Evolutionary conservation across 2,888 invertebrate genomes (phyloP), one percentile per base, ranked within the genome.

Genomic region (Fragum fragum): DNA sequence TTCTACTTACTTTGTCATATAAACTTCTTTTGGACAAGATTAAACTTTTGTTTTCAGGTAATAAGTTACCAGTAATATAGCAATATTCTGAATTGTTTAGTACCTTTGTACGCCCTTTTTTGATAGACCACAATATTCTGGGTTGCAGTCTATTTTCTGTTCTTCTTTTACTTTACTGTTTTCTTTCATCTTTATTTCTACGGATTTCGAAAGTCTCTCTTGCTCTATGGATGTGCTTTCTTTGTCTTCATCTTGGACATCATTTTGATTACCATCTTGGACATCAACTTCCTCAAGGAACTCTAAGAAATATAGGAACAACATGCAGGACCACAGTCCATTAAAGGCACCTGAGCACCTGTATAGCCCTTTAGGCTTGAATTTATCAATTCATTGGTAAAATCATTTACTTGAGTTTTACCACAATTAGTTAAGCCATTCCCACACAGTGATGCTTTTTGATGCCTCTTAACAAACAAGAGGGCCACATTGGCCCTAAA

Each of bases 91-190:
- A 36, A 36, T 9, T 11, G 5, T 23, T 42, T 23, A 7, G 2
- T 66, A 76, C 76, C 76, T 71, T 32, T 32, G 14, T 9, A 57
- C 53, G 7, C 61, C 76, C 28, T 53, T 71, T 39, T 76, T 76
- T 14, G 76, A 71, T 1, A 63, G 72, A 0, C 72, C 71, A 28
- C 53, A 52, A 1, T 36, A 23, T 26, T 69, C 28, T 47, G 28
- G 26, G n/a, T 63, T 47, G 1, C 14, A 14, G 14, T 66, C 66
- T 23, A 36, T 23, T 1, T 23, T 5, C 7, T 47, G 2, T 47
- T n/a, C 14, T 14, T 47, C 2, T 18, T 47, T 47, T 47, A 5
- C 3, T 5, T 47, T 16, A 47, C 18, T n/a, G 2, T 47, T 5
- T 47, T 47, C 47, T 9, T 47, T n/a, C 3, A 5, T n/a, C 47